Evolutionary conservation across 2,797 vertebrate species (phyloP).

Genomic region (Eulemur mongoz): DNA sequence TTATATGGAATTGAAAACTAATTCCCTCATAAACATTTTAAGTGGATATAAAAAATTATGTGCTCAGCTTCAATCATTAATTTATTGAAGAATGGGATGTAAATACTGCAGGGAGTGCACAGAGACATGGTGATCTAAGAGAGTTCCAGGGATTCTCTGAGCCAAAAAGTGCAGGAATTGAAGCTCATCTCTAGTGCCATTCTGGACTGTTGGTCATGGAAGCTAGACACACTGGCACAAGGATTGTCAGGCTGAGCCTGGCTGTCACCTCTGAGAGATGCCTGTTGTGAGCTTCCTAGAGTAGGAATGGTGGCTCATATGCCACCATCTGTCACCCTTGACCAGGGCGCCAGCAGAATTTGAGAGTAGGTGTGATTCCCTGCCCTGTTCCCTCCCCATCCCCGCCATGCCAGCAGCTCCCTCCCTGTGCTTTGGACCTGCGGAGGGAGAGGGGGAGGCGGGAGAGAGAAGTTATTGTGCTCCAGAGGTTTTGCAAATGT

Average conservation of each 20-base stretch:
- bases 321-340: background rate
- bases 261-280: background rate
- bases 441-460: background rate
- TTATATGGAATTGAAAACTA: background rate
- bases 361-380: background rate
- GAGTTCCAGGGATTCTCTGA: background rate
- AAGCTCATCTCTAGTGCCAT: background rate
- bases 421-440: background rate
- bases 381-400: background rate
- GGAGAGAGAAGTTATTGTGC: background rate
- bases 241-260: too few species aligned
- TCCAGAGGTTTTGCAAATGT: background rate
- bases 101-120: background rate
- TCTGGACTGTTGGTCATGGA: background rate
- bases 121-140: background rate
- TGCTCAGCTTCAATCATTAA: background rate
- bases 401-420: background rate
- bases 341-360: background rate
- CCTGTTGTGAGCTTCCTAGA: background rate
- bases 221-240: background rate
- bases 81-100: background rate
- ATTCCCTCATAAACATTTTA: conserved; percentile 12
- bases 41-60: background rate
- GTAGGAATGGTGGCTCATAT: background rate
- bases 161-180: background rate